Conservation (phyloP, 2,888 invertebrate genomes). For the Pollenia labialis region DNA sequence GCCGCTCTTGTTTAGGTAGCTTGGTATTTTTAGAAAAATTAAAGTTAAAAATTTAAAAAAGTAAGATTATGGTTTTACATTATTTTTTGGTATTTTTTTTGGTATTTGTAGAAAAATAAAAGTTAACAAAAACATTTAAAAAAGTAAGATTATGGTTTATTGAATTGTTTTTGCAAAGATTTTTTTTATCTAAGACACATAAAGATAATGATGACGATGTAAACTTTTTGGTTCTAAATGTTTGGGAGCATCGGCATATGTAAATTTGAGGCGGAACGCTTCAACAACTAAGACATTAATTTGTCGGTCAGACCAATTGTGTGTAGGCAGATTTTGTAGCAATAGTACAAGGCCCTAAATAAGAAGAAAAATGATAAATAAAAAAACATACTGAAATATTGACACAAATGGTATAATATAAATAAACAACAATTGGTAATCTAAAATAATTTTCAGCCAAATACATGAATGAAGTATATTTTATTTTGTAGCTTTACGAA, state of each 20-base stretch:
- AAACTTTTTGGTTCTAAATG: conserved; percentile 88
- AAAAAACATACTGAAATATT: no score
- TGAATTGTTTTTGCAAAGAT: conserved; percentile 57
- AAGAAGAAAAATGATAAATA: conserved; percentile 51
- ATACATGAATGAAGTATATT: not conserved
- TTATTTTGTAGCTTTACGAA: not conserved
- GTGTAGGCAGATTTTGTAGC: conserved; percentile 98
- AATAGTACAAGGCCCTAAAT: conserved; percentile 94
- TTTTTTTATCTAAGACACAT: conserved; percentile 69
- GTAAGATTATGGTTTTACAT: no score
- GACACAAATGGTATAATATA: not conserved
- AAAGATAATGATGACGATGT: conserved; percentile 77
- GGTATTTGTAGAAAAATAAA: conserved; percentile 63
- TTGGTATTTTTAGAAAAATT: conserved; percentile 61
- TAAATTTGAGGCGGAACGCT: conserved; percentile 98
- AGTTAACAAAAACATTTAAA: conserved; percentile 50
- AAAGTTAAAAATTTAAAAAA: conserved; percentile 51
- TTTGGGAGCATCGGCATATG: conserved; percentile 98
- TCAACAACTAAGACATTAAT: conserved; percentile 98
- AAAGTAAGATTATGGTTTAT: conserved; percentile 75
- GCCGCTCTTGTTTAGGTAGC: no score
- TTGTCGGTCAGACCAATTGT: conserved; percentile 98
- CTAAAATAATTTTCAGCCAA: no score
- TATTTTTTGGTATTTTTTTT: no score
- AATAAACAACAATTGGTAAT: not conserved